Evolutionary conservation across 1,140 invertebrate genomes (phyloP).

Genomic region (Acromyrmex echinatior): DNA sequence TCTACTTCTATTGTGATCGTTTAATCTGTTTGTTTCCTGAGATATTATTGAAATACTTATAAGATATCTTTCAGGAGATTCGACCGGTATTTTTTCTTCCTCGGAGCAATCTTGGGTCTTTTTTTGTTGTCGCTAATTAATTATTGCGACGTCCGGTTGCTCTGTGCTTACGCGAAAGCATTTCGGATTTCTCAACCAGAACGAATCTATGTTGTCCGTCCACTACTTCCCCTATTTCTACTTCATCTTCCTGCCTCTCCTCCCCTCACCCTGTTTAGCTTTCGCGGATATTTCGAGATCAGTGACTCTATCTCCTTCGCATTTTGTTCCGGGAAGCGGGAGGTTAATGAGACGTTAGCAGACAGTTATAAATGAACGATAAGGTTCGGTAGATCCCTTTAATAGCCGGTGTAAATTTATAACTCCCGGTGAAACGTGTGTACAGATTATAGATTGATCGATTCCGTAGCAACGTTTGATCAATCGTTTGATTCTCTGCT

Average conservation of each 20-base stretch:
- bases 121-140: constrained; percentile 30
- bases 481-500: constrained; percentile 65
- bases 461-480: constrained; percentile 71
- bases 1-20: not conserved
- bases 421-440: constrained; percentile 41
- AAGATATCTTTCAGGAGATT: constrained; percentile 4
- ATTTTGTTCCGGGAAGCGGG: constrained; percentile 67
- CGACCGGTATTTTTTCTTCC: not conserved
- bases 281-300: constrained; percentile 71
- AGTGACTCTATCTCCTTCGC: constrained; percentile 55
- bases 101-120: not conserved
- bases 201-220: constrained; percentile 51
- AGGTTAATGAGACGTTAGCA: constrained; percentile 73
- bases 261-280: not conserved
- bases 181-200: constrained; percentile 53
- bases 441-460: constrained; percentile 69
- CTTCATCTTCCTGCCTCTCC: constrained; percentile 32
- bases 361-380: constrained; percentile 76
- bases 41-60: constrained; percentile 12
- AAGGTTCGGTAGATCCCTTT: constrained; percentile 69
- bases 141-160: constrained; percentile 44
- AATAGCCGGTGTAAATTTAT: constrained; percentile 74
- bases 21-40: not conserved
- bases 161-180: constrained; percentile 21
- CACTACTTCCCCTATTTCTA: constrained; percentile 40